Base-by-base conservation (phyloP, 1,140 invertebrate genomes). In the Halesus radiatus region DNA sequence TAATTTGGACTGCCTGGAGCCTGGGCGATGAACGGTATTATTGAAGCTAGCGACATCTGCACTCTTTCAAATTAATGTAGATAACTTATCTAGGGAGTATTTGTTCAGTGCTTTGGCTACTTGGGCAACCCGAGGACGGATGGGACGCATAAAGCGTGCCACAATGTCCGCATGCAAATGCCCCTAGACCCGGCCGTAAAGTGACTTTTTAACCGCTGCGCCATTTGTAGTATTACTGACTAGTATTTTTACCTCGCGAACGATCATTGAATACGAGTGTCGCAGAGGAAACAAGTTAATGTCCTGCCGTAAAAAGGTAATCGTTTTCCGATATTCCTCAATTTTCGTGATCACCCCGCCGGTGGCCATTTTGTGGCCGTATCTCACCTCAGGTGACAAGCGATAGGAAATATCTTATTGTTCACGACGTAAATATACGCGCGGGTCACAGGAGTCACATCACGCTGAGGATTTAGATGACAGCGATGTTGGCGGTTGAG, bases 251-350 rank as follows among this genome's bases (percentile, higher is more conserved):
- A 74, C 45, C 70, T 20, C 7, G 52, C 20, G 70, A 54, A 29
- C 45, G 75, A 77, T 66, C 75, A 77, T 77, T 66, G 75, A 77
- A 77, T 77, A 52, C 60, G 60, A 64, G 58, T 77, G 75, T 50
- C 58, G 45, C 20, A 20, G 58, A 68, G 64, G 64, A 68, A 77
- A 77, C 75, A 66, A 77, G 75, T 77, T 77, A 77, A 77, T 66
- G 60, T 23, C 75, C 5, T 32, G 26, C 60, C 58, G 66, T 77
- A 77, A 77, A 77, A 77, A 77, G 75, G 75, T 77, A 82, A 82
- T 82, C 81, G 81, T 82, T 82, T 82, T 82, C 81, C 81, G 78
- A 82, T 82, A 82, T 82, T 82, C 81, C 81, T 82, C 81, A 82
- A 82, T 82, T 82, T 77, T 76, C 72, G 45, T 45, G 81, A 79